A percentile compares a stretch with the other conserved stretches of the same genome.
These are phyloP conservation scores for Blennius ocellaris DNA, from an alignment of 2,113 vertebrate genomes.

Conservation along the genomic window DNA sequence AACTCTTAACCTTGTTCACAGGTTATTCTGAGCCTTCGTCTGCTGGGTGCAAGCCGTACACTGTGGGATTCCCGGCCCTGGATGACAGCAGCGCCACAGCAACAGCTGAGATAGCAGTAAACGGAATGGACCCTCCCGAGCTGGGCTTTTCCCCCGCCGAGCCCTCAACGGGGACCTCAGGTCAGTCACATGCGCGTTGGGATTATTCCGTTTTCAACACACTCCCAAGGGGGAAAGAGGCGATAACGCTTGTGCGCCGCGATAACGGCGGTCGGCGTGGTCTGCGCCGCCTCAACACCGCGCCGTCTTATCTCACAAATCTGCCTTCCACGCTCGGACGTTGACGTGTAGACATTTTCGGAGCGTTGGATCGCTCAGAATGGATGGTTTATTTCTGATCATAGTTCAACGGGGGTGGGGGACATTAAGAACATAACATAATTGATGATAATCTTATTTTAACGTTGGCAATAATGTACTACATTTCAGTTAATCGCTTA, in stretches of 20 bases:
- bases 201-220: not conserved
- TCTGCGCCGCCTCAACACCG: not conserved
- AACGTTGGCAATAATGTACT: too few relatives aligned
- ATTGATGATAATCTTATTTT: too few relatives aligned
- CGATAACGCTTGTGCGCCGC: not conserved
- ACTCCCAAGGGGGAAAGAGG: not conserved
- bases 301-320: not conserved
- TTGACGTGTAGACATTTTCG: not conserved
- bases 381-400: too few relatives aligned
- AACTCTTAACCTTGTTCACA: conserved; percentile 48
- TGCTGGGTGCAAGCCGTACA: conserved; percentile 77
- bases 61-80: conserved; percentile 68
- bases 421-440: too few relatives aligned
- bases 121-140: conserved; percentile 84
- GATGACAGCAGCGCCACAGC: conserved; percentile 71
- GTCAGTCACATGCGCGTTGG: conserved; percentile 62
- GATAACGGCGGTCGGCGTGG: not conserved
- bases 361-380: too few relatives aligned
- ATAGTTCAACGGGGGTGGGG: too few relatives aligned
- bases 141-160: conserved; percentile 75
- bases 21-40: conserved; percentile 79
- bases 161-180: conserved; percentile 72
- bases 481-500: too few relatives aligned
- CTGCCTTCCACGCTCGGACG: not conserved
- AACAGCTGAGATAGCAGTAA: conserved; percentile 79